Evolutionary conservation across 2,888 invertebrate genomes (phyloP), one percentile per base, ranked within the genome.

Genomic region (Drosophila kambysellisi): DNA sequence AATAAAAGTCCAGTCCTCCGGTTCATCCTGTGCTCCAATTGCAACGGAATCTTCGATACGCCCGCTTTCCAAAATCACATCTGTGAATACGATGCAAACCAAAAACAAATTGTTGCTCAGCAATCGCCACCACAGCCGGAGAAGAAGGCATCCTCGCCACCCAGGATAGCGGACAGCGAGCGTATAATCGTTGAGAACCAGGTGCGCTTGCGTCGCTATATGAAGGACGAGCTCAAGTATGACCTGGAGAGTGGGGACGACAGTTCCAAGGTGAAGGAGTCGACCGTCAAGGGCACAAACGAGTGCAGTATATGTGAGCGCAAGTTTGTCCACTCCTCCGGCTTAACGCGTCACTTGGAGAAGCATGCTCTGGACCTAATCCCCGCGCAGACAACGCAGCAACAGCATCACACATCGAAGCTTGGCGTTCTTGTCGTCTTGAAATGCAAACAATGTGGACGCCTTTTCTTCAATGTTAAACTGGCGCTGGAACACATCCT

Each of bases 291-390:
- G 58, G 92, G 91, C 0, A 91, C 92, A 4, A 91, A 92, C 75
- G 93, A 93, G 75, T 93, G 93, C 64, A 90, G 82, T 9, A 83
- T 93, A 43, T 93, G 93, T 50, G 92, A 92, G 37, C 90, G 93
- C 2, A 93, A 92, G 70, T 93, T 93, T 76, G 93, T 93, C 0
- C 93, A 93, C 72, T 91, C 91, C 17, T 92, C 93, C 0, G 93
- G 93, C 0, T 60, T 93, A 25, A 79, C 86, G 33, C 91, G 93
- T 8, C 93, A 93, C 74, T 92, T 93, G 92, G 93, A 93, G 63
- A 93, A 92, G 50, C 93, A 93, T 74, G 91, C 92, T 0, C 64
- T 93, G 43, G 93, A 93, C 61, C 70, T 91, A 7, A 92, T 93
- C 51, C 92, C 93, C 0, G 79, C 83, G 12, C 76, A 72, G 61